Evolutionary conservation across 2,888 invertebrate species (phyloP), one percentile per base, ranked within the genome.

Genomic region (Alsophila aescularia): DNA sequence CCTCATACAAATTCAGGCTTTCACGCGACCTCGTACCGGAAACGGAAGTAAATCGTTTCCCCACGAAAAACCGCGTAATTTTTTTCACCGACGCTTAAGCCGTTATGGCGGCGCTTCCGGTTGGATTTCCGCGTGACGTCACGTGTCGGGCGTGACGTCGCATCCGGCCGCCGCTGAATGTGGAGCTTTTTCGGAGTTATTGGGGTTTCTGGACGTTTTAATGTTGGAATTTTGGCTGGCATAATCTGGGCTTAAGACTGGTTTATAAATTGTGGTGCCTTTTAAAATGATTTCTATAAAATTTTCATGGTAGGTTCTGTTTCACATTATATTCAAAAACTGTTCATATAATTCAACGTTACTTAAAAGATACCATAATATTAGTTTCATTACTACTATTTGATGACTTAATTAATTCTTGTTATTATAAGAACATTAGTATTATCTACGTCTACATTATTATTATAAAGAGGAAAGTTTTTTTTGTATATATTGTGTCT

Each of bases 1-100:
- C 72, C 73, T 70, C 70, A 63, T 44, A 39, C 42, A 49, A 58
- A 45, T 63, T 64, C 44, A 58, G 56, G 52, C 58, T 57, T 58
- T 56, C 62, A 60, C 56, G 49, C 53, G 32, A 27, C 41, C 48
- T 35, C 48, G 51, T 51, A 34, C 71, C 75, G 79, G 80, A 81
- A 77, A 21, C 77, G 89, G 89, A 88, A 79, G 77, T 76, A 76
- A 77, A 75, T 77, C 81, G 83, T 87, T 86, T 87, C 85, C 85
- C 79, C 72, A 77, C 81, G 53, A 78, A 87, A 88, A 87, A 83
- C 66, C 77, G 82, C 68, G 81, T 86, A 84, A 85, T 86, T 87
- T 86, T 81, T 86, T 85, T 79, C 79, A 76, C 79, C 77, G 70
- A 70, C 81, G 81, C 81, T 82, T 81, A 81, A 82, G 81, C 86